A percentile compares a stretch with the other conserved stretches of the same genome.
Evolutionary conservation across 2,888 invertebrate genomes (phyloP).

Genomic region (Parthenolecanium corni): DNA sequence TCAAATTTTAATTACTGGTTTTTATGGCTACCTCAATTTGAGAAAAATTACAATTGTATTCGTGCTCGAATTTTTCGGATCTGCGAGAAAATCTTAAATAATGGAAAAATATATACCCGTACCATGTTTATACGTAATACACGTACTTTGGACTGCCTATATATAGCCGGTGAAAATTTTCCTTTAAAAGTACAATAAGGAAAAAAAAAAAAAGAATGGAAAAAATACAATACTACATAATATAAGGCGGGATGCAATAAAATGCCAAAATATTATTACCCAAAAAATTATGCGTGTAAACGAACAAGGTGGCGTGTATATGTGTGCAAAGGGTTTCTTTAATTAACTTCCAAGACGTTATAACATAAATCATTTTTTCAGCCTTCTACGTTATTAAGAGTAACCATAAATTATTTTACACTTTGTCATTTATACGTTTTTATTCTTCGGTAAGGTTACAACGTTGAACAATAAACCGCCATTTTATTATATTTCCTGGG

Average conservation of each 20-base stretch:
- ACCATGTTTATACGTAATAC: too few relatives aligned
- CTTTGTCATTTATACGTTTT: constrained; percentile 27
- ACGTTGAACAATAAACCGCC: constrained; percentile 24
- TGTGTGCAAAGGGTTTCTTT: constrained; percentile 23
- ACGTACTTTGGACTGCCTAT: too few relatives aligned
- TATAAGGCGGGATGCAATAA: constrained; percentile 23
- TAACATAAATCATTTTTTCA: constrained; percentile 27
- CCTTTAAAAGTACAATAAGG: too few relatives aligned
- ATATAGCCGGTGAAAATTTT: too few relatives aligned
- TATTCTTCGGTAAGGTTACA: constrained; percentile 22
- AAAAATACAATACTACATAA: background rate
- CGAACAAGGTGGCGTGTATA: constrained; percentile 18
- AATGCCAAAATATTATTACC: constrained; percentile 26
- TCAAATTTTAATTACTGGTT: too few relatives aligned
- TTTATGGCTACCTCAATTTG: too few relatives aligned
- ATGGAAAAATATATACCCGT: too few relatives aligned
- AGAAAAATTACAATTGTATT: too few relatives aligned
- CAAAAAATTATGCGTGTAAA: constrained; percentile 26
- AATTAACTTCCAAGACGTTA: constrained; percentile 27
- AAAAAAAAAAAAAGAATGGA: background rate
- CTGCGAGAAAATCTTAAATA: too few relatives aligned
- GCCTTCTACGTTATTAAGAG: constrained; percentile 27
- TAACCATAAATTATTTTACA: constrained; percentile 28
- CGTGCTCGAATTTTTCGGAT: too few relatives aligned
- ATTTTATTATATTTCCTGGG: constrained; percentile 22